phyloP scores from a whole-genome alignment of 1,140 invertebrate species.

The Cydia pomonella region DNA sequence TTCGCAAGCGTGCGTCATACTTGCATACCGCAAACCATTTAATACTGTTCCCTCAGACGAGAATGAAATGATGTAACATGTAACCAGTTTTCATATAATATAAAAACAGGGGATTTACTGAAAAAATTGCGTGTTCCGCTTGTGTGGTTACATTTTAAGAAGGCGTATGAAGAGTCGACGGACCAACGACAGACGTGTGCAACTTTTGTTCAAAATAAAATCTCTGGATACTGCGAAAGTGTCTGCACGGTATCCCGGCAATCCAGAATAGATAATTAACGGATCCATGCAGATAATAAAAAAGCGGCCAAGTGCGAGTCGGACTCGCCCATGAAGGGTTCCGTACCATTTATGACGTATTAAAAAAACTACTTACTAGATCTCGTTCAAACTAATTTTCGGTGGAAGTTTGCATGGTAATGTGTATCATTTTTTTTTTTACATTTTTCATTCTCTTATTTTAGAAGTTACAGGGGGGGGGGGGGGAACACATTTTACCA shows the following conservation, averaged over 20 bases:
- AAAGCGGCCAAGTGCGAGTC: no score
- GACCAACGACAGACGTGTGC: slow-evolving; percentile 30
- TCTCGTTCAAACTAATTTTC: no score
- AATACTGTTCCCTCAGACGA: slow-evolving; percentile 50
- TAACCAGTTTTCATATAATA: not conserved
- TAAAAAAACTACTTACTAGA: no score
- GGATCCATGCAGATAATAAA: not conserved
- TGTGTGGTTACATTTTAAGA: slow-evolving; percentile 37
- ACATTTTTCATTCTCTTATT: no score
- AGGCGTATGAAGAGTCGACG: slow-evolving; percentile 31
- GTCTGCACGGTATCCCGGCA: not conserved
- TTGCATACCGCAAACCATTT: slow-evolving; percentile 55
- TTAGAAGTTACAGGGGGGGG: no score
- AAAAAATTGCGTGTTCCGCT: slow-evolving; percentile 28
- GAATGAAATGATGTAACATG: slow-evolving; percentile 40
- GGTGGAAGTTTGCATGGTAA: no score
- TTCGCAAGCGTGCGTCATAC: slow-evolving; percentile 33
- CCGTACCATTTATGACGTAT: no score
- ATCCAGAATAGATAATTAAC: not conserved
- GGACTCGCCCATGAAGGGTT: no score
- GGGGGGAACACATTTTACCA: no score
- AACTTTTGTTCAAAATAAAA: slow-evolving; percentile 37
- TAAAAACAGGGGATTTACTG: slow-evolving; percentile 25
- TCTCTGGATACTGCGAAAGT: slow-evolving; percentile 29
- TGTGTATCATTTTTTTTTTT: no score